phyloP scores from a whole-genome alignment of 1,140 invertebrate species.

The Magallana angulata region DNA sequence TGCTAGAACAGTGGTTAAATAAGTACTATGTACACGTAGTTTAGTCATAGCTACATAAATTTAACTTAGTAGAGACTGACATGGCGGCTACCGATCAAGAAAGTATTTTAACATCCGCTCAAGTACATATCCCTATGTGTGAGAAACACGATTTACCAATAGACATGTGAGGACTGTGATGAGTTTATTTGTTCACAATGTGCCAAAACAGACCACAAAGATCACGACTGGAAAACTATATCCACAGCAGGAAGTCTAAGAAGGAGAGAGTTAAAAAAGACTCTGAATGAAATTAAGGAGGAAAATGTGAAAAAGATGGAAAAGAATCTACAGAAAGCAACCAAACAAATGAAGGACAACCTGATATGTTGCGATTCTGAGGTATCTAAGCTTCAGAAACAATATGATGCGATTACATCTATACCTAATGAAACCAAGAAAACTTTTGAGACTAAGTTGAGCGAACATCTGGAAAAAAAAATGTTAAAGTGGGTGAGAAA shows the following conservation, averaged over 20 bases:
- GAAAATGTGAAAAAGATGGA: neutral
- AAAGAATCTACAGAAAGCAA: neutral
- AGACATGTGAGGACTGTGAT: neutral
- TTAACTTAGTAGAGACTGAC: too few relatives aligned
- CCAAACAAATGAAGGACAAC: neutral
- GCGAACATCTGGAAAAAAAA: neutral
- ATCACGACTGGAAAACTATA: neutral
- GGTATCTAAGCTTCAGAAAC: neutral
- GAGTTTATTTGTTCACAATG: neutral
- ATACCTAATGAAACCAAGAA: neutral
- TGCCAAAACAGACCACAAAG: neutral
- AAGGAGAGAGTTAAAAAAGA: neutral
- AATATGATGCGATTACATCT: neutral
- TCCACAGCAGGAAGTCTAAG: neutral
- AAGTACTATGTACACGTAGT: too few relatives aligned
- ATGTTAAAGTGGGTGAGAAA: neutral
- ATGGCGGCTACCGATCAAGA: neutral
- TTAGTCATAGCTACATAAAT: too few relatives aligned
- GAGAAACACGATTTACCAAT: neutral
- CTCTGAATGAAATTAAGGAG: neutral
- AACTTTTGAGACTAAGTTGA: neutral
- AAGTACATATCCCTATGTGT: neutral
- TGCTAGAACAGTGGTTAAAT: too few relatives aligned
- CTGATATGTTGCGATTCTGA: neutral
- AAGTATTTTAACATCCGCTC: neutral